These are phyloP conservation scores for Microtus agrestis DNA, from an alignment of 2,797 vertebrate species.

Conservation along the genomic window DNA sequence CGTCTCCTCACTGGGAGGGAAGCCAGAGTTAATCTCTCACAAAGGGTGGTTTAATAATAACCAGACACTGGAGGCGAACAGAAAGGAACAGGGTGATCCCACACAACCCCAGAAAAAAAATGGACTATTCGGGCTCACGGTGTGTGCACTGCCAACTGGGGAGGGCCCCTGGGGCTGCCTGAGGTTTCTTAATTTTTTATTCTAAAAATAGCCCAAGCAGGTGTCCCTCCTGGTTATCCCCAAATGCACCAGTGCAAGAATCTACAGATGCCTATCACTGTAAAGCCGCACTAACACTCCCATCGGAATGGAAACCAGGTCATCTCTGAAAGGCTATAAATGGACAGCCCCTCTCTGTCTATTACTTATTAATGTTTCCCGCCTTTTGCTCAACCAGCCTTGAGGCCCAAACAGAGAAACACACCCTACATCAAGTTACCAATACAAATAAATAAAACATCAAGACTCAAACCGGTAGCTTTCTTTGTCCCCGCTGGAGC, in stretches of 20 bases:
- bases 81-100: slow-evolving; percentile 66
- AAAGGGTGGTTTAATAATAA: slow-evolving; percentile 78
- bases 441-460: slow-evolving; percentile 78
- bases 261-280: neutral
- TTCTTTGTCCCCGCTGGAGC: slow-evolving; percentile 6
- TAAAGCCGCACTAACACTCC: slow-evolving; percentile 49
- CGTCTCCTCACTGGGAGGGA: slow-evolving; percentile 65
- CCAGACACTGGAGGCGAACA: slow-evolving; percentile 72
- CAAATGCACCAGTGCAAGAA: slow-evolving; percentile 42
- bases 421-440: slow-evolving; percentile 70
- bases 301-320: slow-evolving; percentile 74
- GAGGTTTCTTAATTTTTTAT: slow-evolving; percentile 71
- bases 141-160: neutral
- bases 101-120: slow-evolving; percentile 54
- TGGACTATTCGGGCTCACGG: neutral
- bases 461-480: slow-evolving; percentile 69
- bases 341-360: slow-evolving; percentile 64
- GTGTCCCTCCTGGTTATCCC: slow-evolving; percentile 68
- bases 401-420: slow-evolving; percentile 76
- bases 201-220: slow-evolving; percentile 71
- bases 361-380: slow-evolving; percentile 80
- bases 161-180: slow-evolving; percentile 5
- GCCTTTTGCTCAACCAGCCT: slow-evolving; percentile 78
- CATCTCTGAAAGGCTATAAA: slow-evolving; percentile 75
- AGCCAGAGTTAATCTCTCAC: slow-evolving; percentile 77